Evolutionary conservation across 2,888 invertebrate genomes (phyloP).

Genomic region (Cephus runcator): DNA sequence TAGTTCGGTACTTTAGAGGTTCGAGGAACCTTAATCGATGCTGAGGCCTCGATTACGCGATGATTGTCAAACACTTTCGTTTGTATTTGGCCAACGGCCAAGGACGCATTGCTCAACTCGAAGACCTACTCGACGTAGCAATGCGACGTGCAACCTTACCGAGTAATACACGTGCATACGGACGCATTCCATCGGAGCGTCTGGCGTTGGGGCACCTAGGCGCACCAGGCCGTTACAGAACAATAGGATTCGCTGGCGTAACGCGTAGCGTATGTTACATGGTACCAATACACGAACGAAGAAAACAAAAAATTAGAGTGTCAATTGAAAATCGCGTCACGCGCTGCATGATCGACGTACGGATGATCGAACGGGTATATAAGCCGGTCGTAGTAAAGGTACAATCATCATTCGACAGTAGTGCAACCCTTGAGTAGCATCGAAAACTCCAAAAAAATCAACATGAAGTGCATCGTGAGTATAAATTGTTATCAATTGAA

Average conservation of each 20-base stretch:
- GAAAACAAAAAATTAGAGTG: neutral
- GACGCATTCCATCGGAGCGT: neutral
- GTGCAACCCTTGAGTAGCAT: slow-evolving; percentile 31
- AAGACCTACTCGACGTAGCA: slow-evolving; percentile 7
- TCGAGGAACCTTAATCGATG: slow-evolving; percentile 14
- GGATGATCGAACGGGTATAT: slow-evolving; percentile 46
- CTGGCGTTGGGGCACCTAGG: neutral
- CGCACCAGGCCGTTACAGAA: neutral
- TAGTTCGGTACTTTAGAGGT: neutral
- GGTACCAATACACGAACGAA: neutral
- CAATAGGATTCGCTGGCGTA: neutral
- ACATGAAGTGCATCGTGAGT: slow-evolving; percentile 54
- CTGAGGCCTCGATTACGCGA: slow-evolving; percentile 14
- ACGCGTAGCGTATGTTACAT: neutral
- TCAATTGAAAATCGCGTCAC: slow-evolving; percentile 38
- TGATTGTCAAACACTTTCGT: slow-evolving; percentile 44
- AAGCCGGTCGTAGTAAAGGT: slow-evolving; percentile 37
- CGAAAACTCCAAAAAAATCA: slow-evolving; percentile 32
- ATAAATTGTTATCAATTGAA: neutral
- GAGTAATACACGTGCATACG: neutral
- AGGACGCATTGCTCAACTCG: slow-evolving; percentile 51
- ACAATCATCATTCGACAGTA: slow-evolving; percentile 50
- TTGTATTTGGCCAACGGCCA: slow-evolving; percentile 52
- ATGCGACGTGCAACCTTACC: slow-evolving; percentile 17
- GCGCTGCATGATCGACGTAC: slow-evolving; percentile 27